Percentiles rank a stretch among this genome's conserved stretches.
Evolutionary conservation across 2,888 invertebrate genomes (phyloP).

Genomic region (Danaus chrysippus): DNA sequence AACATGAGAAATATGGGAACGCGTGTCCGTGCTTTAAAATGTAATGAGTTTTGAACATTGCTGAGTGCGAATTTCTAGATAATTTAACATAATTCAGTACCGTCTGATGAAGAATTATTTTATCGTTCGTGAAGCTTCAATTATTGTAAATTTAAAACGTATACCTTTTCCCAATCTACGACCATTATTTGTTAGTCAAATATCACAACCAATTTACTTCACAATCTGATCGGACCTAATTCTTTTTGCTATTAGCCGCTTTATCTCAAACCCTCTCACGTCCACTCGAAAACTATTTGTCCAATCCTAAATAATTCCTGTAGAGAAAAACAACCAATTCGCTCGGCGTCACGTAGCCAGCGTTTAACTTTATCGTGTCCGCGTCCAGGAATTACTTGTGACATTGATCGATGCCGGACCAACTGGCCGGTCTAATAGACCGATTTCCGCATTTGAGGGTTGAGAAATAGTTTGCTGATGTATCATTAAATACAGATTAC

Average conservation of each 20-base stretch:
- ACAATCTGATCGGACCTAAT: slow-evolving; percentile 32
- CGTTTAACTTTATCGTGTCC: slow-evolving; percentile 48
- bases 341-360: slow-evolving; percentile 43
- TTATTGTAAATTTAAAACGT: neutral
- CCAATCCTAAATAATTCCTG: slow-evolving; percentile 53
- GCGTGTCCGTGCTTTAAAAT: slow-evolving; percentile 51
- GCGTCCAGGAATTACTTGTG: slow-evolving; percentile 48
- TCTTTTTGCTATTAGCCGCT: slow-evolving; percentile 37
- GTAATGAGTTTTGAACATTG: slow-evolving; percentile 33
- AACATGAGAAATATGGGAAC: slow-evolving; percentile 51
- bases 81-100: slow-evolving; percentile 11
- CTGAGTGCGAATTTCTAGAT: slow-evolving; percentile 30
- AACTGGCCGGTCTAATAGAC: slow-evolving; percentile 38
- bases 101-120: neutral
- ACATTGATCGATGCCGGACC: slow-evolving; percentile 46
- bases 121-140: neutral
- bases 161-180: slow-evolving; percentile 14
- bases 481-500: slow-evolving; percentile 27
- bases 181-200: slow-evolving; percentile 19
- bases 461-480: slow-evolving; percentile 24
- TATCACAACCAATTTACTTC: slow-evolving; percentile 14
- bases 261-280: slow-evolving; percentile 45
- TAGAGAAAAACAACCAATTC: slow-evolving; percentile 55
- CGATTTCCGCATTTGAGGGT: slow-evolving; percentile 31
- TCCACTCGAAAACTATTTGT: slow-evolving; percentile 57